Conservation (phyloP, 1,140 invertebrate genomes). For the Oedothorax gibbosus region DNA sequence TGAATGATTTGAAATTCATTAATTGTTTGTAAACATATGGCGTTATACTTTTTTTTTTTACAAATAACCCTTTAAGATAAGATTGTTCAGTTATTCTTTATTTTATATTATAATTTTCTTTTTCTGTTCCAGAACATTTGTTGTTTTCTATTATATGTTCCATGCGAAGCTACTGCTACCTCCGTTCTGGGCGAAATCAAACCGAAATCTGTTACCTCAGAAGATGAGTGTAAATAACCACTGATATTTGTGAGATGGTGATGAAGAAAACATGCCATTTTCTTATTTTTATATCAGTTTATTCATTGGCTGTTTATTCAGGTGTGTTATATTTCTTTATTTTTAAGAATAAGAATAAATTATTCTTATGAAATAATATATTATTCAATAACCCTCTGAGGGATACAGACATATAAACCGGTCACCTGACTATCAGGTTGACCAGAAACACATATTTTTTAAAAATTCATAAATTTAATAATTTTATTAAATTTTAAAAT, state of each 20-base stretch:
- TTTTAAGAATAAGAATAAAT: background rate
- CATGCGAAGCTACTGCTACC: slow-evolving; percentile 32
- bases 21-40: too few species aligned
- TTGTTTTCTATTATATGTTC: slow-evolving; percentile 33
- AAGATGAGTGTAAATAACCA: slow-evolving; percentile 41
- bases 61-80: background rate
- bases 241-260: slow-evolving; percentile 52
- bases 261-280: slow-evolving; percentile 60
- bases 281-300: slow-evolving; percentile 60
- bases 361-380: background rate
- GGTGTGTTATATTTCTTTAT: slow-evolving; percentile 25
- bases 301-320: slow-evolving; percentile 54
- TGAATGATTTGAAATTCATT: too few species aligned
- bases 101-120: background rate
- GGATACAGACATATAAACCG: too few species aligned
- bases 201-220: slow-evolving; percentile 13
- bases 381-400: too few species aligned
- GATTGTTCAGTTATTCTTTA: background rate
- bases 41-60: background rate
- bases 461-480: too few species aligned
- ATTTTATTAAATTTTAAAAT: too few species aligned
- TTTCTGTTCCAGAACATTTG: slow-evolving; percentile 33
- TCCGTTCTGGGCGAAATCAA: background rate
- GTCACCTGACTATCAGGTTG: too few species aligned
- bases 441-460: too few species aligned